Evolutionary conservation across 2,113 vertebrate species (phyloP).

Genomic region (Lota lota): DNA sequence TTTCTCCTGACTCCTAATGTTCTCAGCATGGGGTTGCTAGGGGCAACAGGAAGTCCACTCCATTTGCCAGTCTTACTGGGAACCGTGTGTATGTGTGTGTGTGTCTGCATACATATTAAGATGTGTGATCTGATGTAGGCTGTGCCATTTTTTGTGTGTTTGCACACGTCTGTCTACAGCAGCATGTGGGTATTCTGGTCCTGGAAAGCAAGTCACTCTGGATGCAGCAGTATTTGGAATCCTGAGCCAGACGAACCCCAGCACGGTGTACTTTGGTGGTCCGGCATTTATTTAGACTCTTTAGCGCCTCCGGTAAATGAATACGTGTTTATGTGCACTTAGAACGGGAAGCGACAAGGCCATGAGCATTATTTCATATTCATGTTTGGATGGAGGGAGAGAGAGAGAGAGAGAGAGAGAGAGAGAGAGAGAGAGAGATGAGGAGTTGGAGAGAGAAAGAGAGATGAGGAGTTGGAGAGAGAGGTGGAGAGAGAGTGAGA

Average conservation of each 20-base stretch:
- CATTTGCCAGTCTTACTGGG: constrained; percentile 9
- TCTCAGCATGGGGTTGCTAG: constrained; percentile 41
- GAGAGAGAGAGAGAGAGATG: not conserved
- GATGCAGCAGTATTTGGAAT: no score
- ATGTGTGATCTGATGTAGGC: no score
- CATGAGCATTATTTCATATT: no score
- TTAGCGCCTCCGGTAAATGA: not conserved
- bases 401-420: not conserved
- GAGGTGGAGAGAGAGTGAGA: not conserved
- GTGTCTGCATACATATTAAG: no score
- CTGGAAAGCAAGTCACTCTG: no score
- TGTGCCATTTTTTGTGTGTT: no score
- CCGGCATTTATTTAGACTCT: not conserved
- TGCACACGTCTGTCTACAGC: no score
- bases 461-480: not conserved
- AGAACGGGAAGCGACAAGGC: no score
- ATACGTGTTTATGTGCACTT: not conserved
- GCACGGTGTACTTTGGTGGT: no score
- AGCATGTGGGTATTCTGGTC: no score
- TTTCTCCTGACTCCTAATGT: constrained; percentile 19
- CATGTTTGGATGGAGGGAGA: no score
- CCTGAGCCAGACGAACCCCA: no score
- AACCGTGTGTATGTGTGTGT: not conserved
- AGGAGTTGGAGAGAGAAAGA: not conserved
- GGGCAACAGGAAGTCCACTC: constrained; percentile 41